These are phyloP conservation scores for Ivindomyrus marchei DNA, from an alignment of 2,113 vertebrate genomes.

Conservation along the genomic window DNA sequence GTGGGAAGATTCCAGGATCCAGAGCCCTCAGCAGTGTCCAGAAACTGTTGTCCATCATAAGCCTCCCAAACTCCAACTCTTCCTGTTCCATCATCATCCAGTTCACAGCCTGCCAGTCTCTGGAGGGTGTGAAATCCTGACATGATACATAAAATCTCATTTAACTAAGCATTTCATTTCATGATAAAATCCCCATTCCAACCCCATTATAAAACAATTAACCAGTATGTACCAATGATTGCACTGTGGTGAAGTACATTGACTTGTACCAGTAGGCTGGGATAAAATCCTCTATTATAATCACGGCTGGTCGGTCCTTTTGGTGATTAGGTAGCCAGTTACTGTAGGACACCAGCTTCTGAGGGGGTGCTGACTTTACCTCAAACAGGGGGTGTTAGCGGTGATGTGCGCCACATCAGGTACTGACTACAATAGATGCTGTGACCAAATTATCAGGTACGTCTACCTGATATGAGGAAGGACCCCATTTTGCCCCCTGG, in stretches of 20 bases:
- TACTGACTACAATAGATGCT: not conserved
- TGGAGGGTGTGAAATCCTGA: not conserved
- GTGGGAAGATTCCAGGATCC: not conserved
- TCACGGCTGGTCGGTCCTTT: too few species aligned
- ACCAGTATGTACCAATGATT: not conserved
- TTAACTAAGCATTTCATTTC: not conserved
- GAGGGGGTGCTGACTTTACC: too few species aligned
- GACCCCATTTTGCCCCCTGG: not conserved
- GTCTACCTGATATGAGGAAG: too few species aligned
- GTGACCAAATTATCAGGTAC: not conserved
- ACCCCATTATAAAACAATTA: not conserved
- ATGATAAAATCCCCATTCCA: too few species aligned
- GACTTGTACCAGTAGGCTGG: not conserved
- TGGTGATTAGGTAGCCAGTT: too few species aligned
- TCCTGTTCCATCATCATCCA: not conserved
- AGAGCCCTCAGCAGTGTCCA: not conserved
- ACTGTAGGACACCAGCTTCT: too few species aligned
- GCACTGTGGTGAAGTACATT: not conserved
- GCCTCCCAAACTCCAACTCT: not conserved
- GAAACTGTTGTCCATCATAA: slow-evolving; percentile 10
- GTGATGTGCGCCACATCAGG: too few species aligned
- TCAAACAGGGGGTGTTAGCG: too few species aligned
- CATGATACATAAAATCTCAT: not conserved
- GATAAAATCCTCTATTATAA: not conserved
- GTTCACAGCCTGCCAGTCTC: not conserved